phyloP scores from a whole-genome alignment of 2,888 invertebrate genomes.

The Andrena marginata region DNA sequence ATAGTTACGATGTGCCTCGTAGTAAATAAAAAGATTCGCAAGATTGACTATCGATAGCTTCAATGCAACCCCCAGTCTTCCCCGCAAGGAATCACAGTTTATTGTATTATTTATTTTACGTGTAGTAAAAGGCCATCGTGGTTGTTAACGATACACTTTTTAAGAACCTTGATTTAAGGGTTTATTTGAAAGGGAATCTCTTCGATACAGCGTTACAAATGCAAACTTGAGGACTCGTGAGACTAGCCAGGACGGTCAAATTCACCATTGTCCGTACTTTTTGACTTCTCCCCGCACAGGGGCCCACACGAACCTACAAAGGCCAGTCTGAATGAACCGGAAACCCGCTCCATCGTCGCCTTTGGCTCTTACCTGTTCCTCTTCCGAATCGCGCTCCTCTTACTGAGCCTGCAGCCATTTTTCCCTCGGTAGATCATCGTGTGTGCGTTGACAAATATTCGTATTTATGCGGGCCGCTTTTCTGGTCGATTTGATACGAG shows the following conservation, averaged over 20 bases:
- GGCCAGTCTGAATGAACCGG: constrained; percentile 76
- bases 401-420: constrained; percentile 17
- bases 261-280: constrained; percentile 79
- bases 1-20: no score
- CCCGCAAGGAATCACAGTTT: no score
- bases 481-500: constrained; percentile 61
- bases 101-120: no score
- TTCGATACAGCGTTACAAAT: constrained; percentile 56
- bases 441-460: constrained; percentile 16
- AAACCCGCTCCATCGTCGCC: constrained; percentile 72
- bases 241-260: constrained; percentile 69
- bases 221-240: constrained; percentile 52
- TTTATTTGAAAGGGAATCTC: neutral
- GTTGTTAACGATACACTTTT: no score
- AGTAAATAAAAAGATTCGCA: no score
- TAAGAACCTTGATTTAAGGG: no score
- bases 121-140: no score
- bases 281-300: constrained; percentile 75
- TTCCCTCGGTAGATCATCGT: constrained; percentile 17
- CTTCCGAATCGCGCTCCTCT: constrained; percentile 52
- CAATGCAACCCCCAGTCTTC: no score
- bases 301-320: constrained; percentile 65
- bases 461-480: constrained; percentile 51
- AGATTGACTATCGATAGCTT: no score
- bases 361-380: constrained; percentile 71